Percentiles rank a stretch among this genome's conserved stretches.
These are phyloP conservation scores for Ophonus ardosiacus DNA, from an alignment of 2,888 invertebrate genomes.

Conservation along the genomic window DNA sequence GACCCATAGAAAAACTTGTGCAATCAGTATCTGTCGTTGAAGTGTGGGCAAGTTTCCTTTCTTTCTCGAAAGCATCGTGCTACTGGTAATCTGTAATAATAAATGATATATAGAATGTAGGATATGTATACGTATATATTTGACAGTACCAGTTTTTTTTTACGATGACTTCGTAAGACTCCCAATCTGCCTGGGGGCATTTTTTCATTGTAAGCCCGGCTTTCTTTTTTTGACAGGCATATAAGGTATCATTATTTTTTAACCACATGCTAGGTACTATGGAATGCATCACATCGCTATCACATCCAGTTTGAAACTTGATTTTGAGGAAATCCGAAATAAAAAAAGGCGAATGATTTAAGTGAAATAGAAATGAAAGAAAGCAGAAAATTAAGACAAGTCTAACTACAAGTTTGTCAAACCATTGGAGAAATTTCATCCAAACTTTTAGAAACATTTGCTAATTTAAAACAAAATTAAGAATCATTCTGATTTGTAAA, in stretches of 20 bases:
- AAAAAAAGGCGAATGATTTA: neutral
- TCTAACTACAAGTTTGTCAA: too few relatives aligned
- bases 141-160: slow-evolving; percentile 14
- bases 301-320: neutral
- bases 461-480: too few relatives aligned
- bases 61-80: neutral
- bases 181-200: neutral
- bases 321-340: neutral
- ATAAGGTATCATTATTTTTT: neutral
- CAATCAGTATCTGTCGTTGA: slow-evolving; percentile 11
- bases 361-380: too few relatives aligned
- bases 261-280: slow-evolving; percentile 23
- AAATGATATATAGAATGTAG: neutral
- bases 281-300: neutral
- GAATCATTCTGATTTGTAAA: too few relatives aligned
- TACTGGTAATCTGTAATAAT: neutral
- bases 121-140: neutral
- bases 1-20: neutral
- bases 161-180: neutral
- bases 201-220: neutral
- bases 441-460: too few relatives aligned
- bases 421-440: too few relatives aligned
- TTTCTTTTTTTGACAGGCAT: slow-evolving; percentile 16
- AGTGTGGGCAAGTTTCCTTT: neutral
- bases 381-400: too few relatives aligned